Conservation (phyloP, 2,113 vertebrate species). For the Isurus oxyrinchus region DNA sequence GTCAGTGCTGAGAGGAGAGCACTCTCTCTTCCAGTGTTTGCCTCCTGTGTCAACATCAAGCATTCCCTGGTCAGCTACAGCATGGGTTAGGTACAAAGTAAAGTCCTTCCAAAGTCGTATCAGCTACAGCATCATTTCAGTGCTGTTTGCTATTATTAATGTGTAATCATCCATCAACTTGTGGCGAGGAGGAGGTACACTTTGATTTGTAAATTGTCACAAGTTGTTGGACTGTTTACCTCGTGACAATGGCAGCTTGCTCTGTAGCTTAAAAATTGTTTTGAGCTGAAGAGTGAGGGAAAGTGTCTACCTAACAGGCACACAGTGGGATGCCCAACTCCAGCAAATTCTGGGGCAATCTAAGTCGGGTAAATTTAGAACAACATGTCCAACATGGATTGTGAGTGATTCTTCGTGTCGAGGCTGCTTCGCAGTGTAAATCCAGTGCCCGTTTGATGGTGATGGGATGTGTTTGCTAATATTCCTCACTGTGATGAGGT, state of each 20-base stretch:
- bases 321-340: not conserved
- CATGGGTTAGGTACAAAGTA: not conserved
- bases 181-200: not conserved
- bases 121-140: not conserved
- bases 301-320: not conserved
- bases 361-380: not conserved
- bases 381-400: not conserved
- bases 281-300: not conserved
- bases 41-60: not conserved
- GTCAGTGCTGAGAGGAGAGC: not conserved
- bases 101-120: not conserved
- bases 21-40: not conserved
- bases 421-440: not conserved
- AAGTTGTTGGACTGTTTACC: not conserved
- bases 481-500: not conserved
- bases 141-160: not conserved
- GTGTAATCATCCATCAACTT: not conserved
- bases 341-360: not conserved
- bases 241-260: not conserved
- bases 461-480: not conserved
- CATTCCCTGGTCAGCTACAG: not conserved
- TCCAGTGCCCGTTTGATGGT: not conserved
- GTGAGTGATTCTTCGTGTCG: not conserved
- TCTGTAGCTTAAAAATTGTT: too few relatives aligned
- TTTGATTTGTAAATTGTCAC: not conserved